phyloP scores from a whole-genome alignment of 2,113 vertebrate species.

The Erythrolamprus reginae region DNA sequence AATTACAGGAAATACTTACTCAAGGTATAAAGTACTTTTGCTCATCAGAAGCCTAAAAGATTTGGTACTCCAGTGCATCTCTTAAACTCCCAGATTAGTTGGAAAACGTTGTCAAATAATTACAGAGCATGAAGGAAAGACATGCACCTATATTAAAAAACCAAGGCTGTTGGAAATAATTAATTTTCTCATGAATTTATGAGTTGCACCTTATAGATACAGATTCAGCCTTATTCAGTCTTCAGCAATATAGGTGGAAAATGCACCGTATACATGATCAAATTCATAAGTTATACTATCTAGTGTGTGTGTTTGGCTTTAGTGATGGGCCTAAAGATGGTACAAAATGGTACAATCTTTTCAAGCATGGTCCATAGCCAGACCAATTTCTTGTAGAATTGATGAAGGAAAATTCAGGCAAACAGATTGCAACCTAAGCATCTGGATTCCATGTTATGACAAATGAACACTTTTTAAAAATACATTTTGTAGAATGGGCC shows the following conservation, averaged over 20 bases:
- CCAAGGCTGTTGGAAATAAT: not conserved
- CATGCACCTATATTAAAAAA: not conserved
- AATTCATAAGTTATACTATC: not conserved
- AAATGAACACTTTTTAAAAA: not conserved
- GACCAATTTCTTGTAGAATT: not conserved
- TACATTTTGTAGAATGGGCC: not conserved
- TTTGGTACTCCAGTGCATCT: not conserved
- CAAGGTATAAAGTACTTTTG: not conserved
- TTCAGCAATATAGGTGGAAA: not conserved
- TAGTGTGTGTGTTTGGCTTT: not conserved
- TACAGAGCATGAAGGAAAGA: not conserved
- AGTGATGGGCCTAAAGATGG: not conserved
- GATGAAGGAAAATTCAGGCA: not conserved
- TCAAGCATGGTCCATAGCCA: not conserved
- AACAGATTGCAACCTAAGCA: not conserved
- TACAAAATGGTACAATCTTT: too few species aligned
- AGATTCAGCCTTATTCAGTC: not conserved
- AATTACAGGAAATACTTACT: not conserved
- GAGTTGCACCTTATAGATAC: not conserved
- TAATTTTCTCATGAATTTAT: not conserved
- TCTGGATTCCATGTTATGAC: not conserved
- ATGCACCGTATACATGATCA: not conserved
- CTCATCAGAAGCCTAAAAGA: not conserved
- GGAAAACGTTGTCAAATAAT: not conserved
- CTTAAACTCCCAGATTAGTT: not conserved